These are phyloP conservation scores for Drosophila arawakana DNA, from an alignment of 1,140 invertebrate species.

Conservation along the genomic window DNA sequence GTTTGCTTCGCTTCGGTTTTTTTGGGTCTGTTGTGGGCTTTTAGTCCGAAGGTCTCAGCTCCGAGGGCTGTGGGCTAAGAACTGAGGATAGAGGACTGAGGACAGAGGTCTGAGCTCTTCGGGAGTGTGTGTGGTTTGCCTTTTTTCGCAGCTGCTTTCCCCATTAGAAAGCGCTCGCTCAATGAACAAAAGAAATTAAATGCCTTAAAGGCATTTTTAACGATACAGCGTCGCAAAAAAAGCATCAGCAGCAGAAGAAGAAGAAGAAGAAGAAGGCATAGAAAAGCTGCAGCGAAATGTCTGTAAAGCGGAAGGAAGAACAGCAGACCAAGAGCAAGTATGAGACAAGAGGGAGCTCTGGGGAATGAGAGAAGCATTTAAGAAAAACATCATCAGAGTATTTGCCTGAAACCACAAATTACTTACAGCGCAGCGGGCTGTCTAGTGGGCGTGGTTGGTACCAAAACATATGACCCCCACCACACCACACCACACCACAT, in stretches of 20 bases:
- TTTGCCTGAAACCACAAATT: constrained; percentile 83
- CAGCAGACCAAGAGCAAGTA: background rate
- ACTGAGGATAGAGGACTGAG: background rate
- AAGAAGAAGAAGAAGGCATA: background rate
- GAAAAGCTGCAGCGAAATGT: constrained; percentile 47
- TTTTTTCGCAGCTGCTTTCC: constrained; percentile 38
- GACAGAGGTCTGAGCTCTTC: constrained; percentile 15
- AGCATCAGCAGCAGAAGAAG: background rate
- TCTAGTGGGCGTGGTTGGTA: constrained; percentile 61
- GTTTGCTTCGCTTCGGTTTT: constrained; percentile 52
- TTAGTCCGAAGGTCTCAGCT: background rate
- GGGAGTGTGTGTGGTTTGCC: constrained; percentile 31
- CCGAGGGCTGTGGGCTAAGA: too few species aligned
- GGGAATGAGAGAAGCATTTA: constrained; percentile 76
- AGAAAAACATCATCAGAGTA: constrained; percentile 82
- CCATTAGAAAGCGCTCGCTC: constrained; percentile 50
- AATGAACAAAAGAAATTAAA: constrained; percentile 83
- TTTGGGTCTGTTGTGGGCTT: constrained; percentile 11
- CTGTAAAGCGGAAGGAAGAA: constrained; percentile 42
- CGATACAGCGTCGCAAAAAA: constrained; percentile 62
- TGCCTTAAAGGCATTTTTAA: constrained; percentile 82
- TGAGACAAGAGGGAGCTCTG: background rate
- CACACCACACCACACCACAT: background rate
- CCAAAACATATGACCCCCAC: constrained; percentile 48
- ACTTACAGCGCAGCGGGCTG: constrained; percentile 79